These are phyloP conservation scores for Lepidocolaptes lacrymiger DNA, from an alignment of 2,797 vertebrate genomes.

Conservation along the genomic window DNA sequence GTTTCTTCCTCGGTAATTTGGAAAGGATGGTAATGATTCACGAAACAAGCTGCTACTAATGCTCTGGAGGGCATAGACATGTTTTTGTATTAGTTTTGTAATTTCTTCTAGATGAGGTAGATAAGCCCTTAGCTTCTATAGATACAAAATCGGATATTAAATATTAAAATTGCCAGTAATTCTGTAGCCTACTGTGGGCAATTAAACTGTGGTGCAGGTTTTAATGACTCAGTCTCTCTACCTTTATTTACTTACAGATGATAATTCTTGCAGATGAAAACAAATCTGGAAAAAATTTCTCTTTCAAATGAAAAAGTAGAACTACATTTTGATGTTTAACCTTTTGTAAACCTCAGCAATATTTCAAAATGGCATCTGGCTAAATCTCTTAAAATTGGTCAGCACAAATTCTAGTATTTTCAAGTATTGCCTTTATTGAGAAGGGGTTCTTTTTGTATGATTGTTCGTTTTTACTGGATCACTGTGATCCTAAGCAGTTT, in stretches of 20 bases:
- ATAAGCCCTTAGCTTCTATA: conserved; percentile 7
- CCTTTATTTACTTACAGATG: conserved; percentile 1
- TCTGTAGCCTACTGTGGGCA: not conserved
- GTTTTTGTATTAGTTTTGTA: not conserved
- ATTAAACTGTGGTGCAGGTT: not conserved
- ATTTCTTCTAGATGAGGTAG: not conserved
- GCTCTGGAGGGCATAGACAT: not conserved
- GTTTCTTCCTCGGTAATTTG: not conserved
- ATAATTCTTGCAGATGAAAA: not conserved
- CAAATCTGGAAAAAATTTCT: not conserved
- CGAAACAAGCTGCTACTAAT: conserved; percentile 12
- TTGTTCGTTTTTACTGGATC: not conserved
- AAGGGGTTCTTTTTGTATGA: not conserved
- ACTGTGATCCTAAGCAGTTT: not conserved
- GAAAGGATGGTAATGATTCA: conserved; percentile 16
- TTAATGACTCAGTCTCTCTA: not conserved
- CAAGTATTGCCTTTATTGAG: not conserved
- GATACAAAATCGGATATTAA: not conserved
- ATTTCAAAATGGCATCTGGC: not conserved
- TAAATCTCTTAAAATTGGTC: not conserved
- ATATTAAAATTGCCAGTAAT: conserved; percentile 18
- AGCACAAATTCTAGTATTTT: not conserved
- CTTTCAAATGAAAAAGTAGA: not conserved
- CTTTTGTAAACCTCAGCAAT: not conserved
- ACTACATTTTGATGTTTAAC: not conserved